phyloP scores from a whole-genome alignment of 2,888 invertebrate genomes.

The Lampropteryx suffumata region DNA sequence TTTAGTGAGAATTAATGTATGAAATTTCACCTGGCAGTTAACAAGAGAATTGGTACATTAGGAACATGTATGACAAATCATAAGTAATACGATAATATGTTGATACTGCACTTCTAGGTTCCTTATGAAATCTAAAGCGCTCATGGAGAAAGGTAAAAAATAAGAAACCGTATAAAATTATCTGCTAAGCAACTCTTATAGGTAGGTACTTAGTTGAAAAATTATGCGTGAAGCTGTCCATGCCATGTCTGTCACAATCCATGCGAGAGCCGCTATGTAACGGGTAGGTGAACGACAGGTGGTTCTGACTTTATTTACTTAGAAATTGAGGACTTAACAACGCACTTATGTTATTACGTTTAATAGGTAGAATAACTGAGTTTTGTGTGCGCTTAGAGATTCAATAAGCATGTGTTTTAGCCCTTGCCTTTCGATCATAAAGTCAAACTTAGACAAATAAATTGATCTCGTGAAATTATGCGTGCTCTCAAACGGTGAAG shows the following conservation, averaged over 20 bases:
- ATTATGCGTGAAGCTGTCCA: constrained; percentile 28
- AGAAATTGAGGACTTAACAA: constrained; percentile 14
- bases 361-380: neutral
- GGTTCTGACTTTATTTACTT: constrained; percentile 29
- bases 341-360: neutral
- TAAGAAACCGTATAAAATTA: constrained; percentile 23
- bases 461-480: no score
- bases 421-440: no score
- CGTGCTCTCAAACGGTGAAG: no score
- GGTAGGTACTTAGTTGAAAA: constrained; percentile 30
- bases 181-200: constrained; percentile 25
- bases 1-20: no score
- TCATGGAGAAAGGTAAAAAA: neutral
- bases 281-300: constrained; percentile 37
- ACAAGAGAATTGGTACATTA: no score
- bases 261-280: constrained; percentile 45
- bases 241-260: constrained; percentile 41
- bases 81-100: no score
- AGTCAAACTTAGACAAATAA: no score
- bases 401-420: neutral
- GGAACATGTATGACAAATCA: no score
- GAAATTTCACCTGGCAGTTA: no score
- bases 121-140: neutral
- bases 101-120: no score
- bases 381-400: constrained; percentile 1